phyloP scores from a whole-genome alignment of 2,888 invertebrate species.

The Diploptera punctata region DNA sequence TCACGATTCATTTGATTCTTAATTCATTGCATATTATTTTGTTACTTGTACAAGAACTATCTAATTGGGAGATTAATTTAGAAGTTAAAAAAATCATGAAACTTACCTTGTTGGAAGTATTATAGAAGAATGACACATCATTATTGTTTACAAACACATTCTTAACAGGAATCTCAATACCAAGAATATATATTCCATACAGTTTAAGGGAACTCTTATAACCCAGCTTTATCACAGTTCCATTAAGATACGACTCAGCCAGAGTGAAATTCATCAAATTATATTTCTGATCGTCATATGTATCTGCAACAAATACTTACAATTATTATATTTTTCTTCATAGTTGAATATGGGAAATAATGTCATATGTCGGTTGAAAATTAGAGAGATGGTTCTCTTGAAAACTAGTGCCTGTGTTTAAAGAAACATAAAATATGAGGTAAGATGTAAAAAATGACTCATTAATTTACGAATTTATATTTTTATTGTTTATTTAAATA shows the following conservation, averaged over 20 bases:
- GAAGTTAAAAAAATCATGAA: background rate
- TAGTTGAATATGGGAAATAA: no score
- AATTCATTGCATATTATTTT: no score
- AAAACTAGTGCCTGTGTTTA: no score
- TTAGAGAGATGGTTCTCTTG: no score
- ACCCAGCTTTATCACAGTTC: constrained; percentile 28
- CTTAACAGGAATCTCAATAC: constrained; percentile 48
- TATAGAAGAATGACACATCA: constrained; percentile 37
- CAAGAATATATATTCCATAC: constrained; percentile 51
- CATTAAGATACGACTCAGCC: constrained; percentile 31
- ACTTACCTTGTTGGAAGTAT: constrained; percentile 40
- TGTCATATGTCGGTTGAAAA: no score
- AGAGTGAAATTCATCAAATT: constrained; percentile 60
- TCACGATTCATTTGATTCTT: no score
- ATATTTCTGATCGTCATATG: constrained; percentile 65
- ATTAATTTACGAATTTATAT: no score
- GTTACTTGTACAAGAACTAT: no score
- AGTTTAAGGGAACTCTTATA: constrained; percentile 46
- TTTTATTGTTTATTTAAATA: no score
- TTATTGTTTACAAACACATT: constrained; percentile 50
- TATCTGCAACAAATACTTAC: constrained; percentile 56
- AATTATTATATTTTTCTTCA: background rate
- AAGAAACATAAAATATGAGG: no score
- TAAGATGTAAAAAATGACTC: no score
- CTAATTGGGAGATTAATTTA: no score